Evolutionary conservation across 1,140 invertebrate genomes (phyloP), one percentile per base, ranked within the genome.

Genomic region (Drosophila elegans): DNA sequence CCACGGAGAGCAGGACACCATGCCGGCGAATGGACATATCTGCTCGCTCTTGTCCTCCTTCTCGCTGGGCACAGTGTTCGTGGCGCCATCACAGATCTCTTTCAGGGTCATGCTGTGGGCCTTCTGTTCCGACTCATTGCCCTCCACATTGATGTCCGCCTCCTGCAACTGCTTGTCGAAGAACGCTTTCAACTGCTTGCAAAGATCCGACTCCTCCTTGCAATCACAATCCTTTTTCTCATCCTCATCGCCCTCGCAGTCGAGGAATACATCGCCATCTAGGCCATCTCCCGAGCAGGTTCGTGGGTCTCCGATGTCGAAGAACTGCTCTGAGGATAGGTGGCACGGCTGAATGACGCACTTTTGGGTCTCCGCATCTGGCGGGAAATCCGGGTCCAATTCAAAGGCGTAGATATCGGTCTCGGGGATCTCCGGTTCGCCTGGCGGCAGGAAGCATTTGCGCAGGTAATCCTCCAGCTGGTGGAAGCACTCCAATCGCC

Each of bases 351-450:
- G 27, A 12, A 16, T 32, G 7, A 10, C 42, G 0, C 0, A 4
- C 12, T 13, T 13, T 21, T 12, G 9, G 9, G 27, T 1, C 0
- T 1, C 4, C 5, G 1, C 13, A 4, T 66, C 60, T 3, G 55
- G 55, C 3, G 16, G 27, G n/a, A 86, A 84, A 2, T 74, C 21
- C 0, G 83, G 76, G 27, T 77, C 80, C 7, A 32, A 4, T 36
- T 88, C 79, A 5, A 89, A 80, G 0, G 21, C 84, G 0, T 57
- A 66, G 7, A 86, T 73, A 41, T 86, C 84, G 0, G 10, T 29
- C 7, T 46, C 32, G 6, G 55, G 48, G 2, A 49, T 25, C 5
- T 13, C 6, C 4, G 13, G 49, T 12, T 59, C 9, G 1, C 25
- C 3, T 0, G 16, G 39, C 1, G 39, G 44, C 42, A 52, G 21